Percentiles rank a stretch among this genome's conserved stretches.
Evolutionary conservation across 2,113 vertebrate species (phyloP).

Genomic region (Periophthalmus modestus): DNA sequence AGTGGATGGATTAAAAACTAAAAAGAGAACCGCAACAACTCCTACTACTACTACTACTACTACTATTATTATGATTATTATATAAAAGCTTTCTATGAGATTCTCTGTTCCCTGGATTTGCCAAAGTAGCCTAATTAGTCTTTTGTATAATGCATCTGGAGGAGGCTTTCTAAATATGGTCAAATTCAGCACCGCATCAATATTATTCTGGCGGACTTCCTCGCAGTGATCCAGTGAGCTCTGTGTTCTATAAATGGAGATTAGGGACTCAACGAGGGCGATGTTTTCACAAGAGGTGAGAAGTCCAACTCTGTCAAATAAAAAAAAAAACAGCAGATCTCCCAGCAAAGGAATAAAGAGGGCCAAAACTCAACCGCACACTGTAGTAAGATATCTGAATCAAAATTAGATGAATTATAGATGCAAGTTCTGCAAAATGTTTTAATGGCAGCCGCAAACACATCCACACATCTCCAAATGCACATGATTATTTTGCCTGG

Average conservation of each 20-base stretch:
- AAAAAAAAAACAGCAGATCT: neutral
- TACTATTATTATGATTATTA: too few species aligned
- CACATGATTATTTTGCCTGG: too few species aligned
- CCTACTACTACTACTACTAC: too few species aligned
- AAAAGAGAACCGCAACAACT: too few species aligned
- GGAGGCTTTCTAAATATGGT: conserved; percentile 38
- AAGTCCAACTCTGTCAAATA: neutral
- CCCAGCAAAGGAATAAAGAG: too few species aligned
- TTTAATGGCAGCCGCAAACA: too few species aligned
- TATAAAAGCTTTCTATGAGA: conserved; percentile 28
- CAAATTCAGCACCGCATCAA: conserved; percentile 30
- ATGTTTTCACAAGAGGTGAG: neutral
- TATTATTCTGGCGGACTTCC: conserved; percentile 13
- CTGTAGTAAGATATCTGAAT: too few species aligned
- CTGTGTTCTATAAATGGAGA: conserved; percentile 19
- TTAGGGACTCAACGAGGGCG: conserved; percentile 1
- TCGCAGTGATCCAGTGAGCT: conserved; percentile 15
- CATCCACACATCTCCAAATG: too few species aligned
- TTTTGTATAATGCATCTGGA: conserved; percentile 32
- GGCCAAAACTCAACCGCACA: too few species aligned
- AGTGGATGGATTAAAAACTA: too few species aligned
- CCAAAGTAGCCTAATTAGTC: conserved; percentile 29
- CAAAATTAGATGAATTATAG: too few species aligned
- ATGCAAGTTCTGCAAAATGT: too few species aligned
- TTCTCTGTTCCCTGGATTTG: conserved; percentile 33